These are phyloP conservation scores for Ianthella basta DNA, from an alignment of 37 sponge, comb jelly and placozoan species.

Conservation along the genomic window DNA sequence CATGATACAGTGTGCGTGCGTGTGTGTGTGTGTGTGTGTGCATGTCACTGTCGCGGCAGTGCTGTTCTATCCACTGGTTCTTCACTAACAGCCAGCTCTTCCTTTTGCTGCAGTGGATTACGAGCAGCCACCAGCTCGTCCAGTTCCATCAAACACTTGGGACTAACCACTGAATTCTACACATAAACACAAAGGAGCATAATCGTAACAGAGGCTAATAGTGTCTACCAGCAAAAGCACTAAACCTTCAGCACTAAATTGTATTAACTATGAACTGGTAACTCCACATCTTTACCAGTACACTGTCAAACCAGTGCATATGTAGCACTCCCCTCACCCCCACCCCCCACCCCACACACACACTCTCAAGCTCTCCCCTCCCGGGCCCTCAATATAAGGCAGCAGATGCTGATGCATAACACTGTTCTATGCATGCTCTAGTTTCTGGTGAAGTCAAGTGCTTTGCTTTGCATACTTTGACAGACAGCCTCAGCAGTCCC, in stretches of 20 bases:
- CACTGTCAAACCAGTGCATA: too few species aligned
- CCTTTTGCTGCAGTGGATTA: neutral
- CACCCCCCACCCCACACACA: too few species aligned
- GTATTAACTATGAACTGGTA: neutral
- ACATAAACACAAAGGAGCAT: neutral
- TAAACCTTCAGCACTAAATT: neutral
- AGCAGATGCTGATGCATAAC: too few species aligned
- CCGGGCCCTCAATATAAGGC: too few species aligned
- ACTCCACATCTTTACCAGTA: neutral
- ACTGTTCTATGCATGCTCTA: too few species aligned
- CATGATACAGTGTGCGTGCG: too few species aligned
- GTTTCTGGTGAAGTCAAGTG: too few species aligned
- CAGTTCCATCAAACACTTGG: neutral
- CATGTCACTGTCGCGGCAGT: too few species aligned
- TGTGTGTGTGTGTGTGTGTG: too few species aligned
- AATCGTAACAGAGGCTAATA: neutral
- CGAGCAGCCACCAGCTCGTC: neutral
- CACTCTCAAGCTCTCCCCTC: too few species aligned
- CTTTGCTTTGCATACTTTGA: slow-evolving; percentile 16
- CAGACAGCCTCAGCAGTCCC: slow-evolving; percentile 25
- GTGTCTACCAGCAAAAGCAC: neutral
- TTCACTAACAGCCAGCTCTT: neutral
- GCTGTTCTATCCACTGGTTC: neutral
- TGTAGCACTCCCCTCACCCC: too few species aligned
- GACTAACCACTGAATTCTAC: neutral